A percentile compares a stretch with the other conserved stretches of the same genome.
Evolutionary conservation across 92 coral and sea anemone species (phyloP).

Genomic region (Blastomussa wellsi): DNA sequence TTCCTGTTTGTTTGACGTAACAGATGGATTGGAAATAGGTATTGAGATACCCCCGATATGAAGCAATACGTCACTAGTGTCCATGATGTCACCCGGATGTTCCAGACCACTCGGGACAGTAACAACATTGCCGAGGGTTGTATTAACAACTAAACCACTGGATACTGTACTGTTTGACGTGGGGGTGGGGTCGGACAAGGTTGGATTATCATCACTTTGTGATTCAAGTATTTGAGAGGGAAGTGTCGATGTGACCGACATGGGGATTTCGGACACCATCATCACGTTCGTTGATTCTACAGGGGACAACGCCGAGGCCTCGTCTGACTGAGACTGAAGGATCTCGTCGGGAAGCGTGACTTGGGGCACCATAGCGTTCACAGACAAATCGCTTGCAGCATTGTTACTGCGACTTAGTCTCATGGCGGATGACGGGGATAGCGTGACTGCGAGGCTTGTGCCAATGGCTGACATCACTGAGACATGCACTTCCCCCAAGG

Average conservation of each 20-base stretch:
- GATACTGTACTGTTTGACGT: slow-evolving; percentile 9
- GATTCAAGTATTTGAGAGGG: slow-evolving; percentile 57
- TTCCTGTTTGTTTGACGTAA: not conserved
- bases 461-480: slow-evolving; percentile 51
- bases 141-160: not conserved
- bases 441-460: slow-evolving; percentile 20
- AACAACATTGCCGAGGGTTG: slow-evolving; percentile 8
- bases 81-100: slow-evolving; percentile 5
- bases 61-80: slow-evolving; percentile 4
- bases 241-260: slow-evolving; percentile 49
- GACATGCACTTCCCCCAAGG: slow-evolving; percentile 38
- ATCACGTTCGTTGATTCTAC: slow-evolving; percentile 41
- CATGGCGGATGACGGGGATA: slow-evolving; percentile 36
- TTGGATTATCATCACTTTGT: slow-evolving; percentile 44
- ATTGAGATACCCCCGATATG: not conserved
- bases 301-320: slow-evolving; percentile 59
- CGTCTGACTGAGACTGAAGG: slow-evolving; percentile 86
- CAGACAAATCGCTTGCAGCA: slow-evolving; percentile 61
- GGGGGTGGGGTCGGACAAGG: slow-evolving; percentile 20
- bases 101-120: slow-evolving; percentile 30
- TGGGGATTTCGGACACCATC: slow-evolving; percentile 41
- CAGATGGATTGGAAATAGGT: not conserved
- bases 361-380: slow-evolving; percentile 75
- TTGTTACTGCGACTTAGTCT: slow-evolving; percentile 32
- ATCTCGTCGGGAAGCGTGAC: slow-evolving; percentile 94